Evolutionary conservation across 1,140 invertebrate genomes (phyloP).

Genomic region (Drosophila teissieri): DNA sequence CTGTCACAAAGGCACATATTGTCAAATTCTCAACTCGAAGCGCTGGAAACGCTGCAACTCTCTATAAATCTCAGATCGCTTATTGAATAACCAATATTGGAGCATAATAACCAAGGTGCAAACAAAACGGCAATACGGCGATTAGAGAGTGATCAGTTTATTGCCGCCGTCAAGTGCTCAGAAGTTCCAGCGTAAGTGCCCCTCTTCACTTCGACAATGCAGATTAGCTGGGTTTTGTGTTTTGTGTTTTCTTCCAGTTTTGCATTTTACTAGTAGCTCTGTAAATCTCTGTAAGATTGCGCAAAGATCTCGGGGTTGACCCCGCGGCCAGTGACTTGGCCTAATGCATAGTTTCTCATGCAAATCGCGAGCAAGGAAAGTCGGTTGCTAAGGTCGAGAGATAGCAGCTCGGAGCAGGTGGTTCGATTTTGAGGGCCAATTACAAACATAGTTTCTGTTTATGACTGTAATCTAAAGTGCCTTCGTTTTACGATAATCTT

Average conservation of each 20-base stretch:
- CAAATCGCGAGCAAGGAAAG: constrained; percentile 6
- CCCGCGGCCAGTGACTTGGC: constrained; percentile 1
- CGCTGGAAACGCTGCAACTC: not conserved
- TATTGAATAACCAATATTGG: constrained; percentile 13
- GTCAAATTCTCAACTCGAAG: constrained; percentile 5
- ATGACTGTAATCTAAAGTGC: not conserved
- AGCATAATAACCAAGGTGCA: constrained; percentile 8
- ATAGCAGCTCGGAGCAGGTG: not conserved
- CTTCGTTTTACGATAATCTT: constrained; percentile 9
- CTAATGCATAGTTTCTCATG: constrained; percentile 10
- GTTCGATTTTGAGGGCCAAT: not conserved
- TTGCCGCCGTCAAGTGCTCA: constrained; percentile 40
- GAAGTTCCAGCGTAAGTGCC: constrained; percentile 35
- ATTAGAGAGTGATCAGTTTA: constrained; percentile 31
- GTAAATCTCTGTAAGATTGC: constrained; percentile 1
- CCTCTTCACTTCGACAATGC: constrained; percentile 9
- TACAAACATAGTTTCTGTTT: not conserved
- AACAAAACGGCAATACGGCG: not conserved
- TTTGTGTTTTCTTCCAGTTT: not conserved
- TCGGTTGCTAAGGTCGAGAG: not conserved
- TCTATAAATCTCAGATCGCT: not conserved
- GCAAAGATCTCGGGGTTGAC: constrained; percentile 10
- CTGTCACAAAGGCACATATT: constrained; percentile 8
- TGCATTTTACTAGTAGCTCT: not conserved
- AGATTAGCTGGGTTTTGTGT: not conserved